Evolutionary conservation across 1,140 invertebrate species (phyloP), one percentile per base, ranked within the genome.

Genomic region (Brachionus paranguensis): DNA sequence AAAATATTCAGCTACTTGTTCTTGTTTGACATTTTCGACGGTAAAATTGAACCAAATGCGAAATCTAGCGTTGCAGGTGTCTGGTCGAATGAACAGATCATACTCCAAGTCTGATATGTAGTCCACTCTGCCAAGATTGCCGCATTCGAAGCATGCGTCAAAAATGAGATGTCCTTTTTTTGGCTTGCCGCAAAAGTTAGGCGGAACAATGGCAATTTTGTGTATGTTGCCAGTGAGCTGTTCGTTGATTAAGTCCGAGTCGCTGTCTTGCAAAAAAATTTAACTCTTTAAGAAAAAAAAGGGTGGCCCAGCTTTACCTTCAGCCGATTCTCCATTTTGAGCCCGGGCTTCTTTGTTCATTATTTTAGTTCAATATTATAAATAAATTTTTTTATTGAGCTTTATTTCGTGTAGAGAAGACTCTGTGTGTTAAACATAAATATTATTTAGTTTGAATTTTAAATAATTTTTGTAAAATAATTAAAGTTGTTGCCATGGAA

Each of bases 41-140:
- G 95, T 96, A 87, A 99, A 99, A 89, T 99, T 97, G 88, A 98
- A 99, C 96, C 96, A 99, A 84, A 98, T 93, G 53, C 97, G 91
- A 79, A 95, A 93, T 41, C 95, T 91, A 0, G 96, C 96, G 88
- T 96, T 95, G 88, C 96, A 97, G 0, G 96, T 97, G 89, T 99
- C 97, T 0, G 97, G 96, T 68, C 97, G 91, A 50, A 99, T 93
- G 90, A 95, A 99, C 8, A 99, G 91, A 90, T 99, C 97, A 89
- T 98, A 98, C 88, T 99, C 96, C 88, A 93, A 94, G 87, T 97
- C 96, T 0, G 94, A 94, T 84, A 98, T 92, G 84, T 96, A 93
- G 88, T 98, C 96, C 3, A 98, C 96, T 70, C 95, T 91, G 4
- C 97, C 97, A 14, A 99, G 91, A 90, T 99, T 99, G 93, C 93